Evolutionary conservation across 2,797 vertebrate species (phyloP).

Genomic region (Bovichtus diacanthus): DNA sequence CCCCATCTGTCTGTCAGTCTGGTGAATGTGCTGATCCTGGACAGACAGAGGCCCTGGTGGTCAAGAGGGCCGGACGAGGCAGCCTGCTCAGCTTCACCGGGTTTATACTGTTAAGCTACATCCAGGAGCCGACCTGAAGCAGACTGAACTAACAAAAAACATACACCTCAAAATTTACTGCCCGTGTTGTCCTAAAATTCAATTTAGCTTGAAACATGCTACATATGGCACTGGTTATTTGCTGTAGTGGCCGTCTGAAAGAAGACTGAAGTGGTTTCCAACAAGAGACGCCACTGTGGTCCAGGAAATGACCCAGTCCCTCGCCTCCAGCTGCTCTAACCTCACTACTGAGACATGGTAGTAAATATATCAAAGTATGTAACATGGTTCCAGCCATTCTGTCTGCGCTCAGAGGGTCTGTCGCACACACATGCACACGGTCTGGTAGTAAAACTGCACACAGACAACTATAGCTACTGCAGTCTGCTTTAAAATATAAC

Average conservation of each 20-base stretch:
- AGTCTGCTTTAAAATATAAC: conserved; percentile 57
- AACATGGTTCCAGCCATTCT: conserved; percentile 67
- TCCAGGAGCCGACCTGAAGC: conserved; percentile 57
- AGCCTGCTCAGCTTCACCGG: conserved; percentile 35
- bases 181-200: conserved; percentile 43
- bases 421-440: conserved; percentile 24
- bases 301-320: conserved; percentile 80
- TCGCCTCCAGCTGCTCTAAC: conserved; percentile 69
- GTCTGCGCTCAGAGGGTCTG: conserved; percentile 54
- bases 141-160: conserved; percentile 60
- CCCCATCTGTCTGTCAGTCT: conserved; percentile 55
- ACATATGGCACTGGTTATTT: conserved; percentile 78
- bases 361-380: conserved; percentile 80
- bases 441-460: conserved; percentile 67
- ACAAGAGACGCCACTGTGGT: conserved; percentile 67
- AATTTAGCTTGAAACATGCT: conserved; percentile 63
- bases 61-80: conserved; percentile 44
- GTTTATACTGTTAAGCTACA: conserved; percentile 34
- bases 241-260: conserved; percentile 54
- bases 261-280: conserved; percentile 65
- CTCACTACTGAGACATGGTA: conserved; percentile 61
- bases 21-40: conserved; percentile 53
- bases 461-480: conserved; percentile 54
- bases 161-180: conserved; percentile 66
- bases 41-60: conserved; percentile 50